phyloP scores from a whole-genome alignment of 2,888 invertebrate genomes.

The Noctuana brunneofusca region DNA sequence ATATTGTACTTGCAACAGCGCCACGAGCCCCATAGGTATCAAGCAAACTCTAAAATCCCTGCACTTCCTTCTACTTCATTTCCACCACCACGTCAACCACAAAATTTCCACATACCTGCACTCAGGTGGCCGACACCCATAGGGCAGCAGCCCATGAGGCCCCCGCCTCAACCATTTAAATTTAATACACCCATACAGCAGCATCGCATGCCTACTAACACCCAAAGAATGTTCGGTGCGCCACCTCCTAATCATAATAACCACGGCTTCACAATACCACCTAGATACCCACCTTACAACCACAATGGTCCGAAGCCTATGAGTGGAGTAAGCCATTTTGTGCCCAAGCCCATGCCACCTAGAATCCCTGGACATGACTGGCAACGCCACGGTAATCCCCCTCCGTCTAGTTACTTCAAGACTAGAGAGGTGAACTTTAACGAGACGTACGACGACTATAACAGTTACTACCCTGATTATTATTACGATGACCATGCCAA shows the following conservation, averaged over 20 bases:
- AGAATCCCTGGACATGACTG: conserved; percentile 23
- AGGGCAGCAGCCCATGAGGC: conserved; percentile 25
- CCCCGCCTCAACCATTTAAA: conserved; percentile 19
- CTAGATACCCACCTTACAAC: conserved; percentile 2
- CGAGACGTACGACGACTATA: conserved; percentile 4
- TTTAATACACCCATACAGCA: conserved; percentile 11
- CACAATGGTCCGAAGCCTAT: conserved; percentile 21
- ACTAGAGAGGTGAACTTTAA: conserved; percentile 12
- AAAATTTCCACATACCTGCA: background rate
- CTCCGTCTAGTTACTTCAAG: conserved; percentile 23
- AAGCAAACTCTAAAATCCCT: conserved; percentile 4
- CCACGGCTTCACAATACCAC: conserved; percentile 9
- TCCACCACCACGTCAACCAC: conserved; percentile 1
- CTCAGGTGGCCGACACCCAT: conserved; percentile 15
- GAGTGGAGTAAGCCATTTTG: conserved; percentile 32
- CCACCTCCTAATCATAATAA: conserved; percentile 17
- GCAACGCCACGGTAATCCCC: conserved; percentile 9
- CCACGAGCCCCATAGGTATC: conserved; percentile 17
- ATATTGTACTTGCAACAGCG: conserved; percentile 30
- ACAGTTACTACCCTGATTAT: background rate
- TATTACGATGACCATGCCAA: background rate
- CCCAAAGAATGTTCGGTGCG: conserved; percentile 11
- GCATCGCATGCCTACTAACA: conserved; percentile 15
- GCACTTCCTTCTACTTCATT: conserved; percentile 10
- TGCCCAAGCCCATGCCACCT: conserved; percentile 10